Evolutionary conservation across 2,888 invertebrate genomes (phyloP), one percentile per base, ranked within the genome.

Genomic region (Philereme transversata): DNA sequence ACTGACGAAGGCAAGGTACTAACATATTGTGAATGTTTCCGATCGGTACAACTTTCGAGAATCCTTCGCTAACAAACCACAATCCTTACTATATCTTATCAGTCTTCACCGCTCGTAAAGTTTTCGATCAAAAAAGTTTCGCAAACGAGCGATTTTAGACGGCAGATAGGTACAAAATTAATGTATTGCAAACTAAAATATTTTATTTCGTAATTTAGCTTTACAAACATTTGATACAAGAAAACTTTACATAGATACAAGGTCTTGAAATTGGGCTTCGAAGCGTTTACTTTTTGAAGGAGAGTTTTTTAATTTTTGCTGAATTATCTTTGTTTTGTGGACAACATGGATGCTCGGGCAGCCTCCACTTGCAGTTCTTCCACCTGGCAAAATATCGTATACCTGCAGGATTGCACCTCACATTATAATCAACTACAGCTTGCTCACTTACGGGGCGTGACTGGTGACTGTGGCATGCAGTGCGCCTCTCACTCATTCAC

Each of bases 371-470:
- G 95, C 93, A 95, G 95, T 93, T 96, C 96, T 93, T 96, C 96
- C 95, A 96, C 95, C 94, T 96, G 96, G 94, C 95, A 96, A 94
- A 96, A 96, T 93, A 96, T 95, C 93, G 96, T 95, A 94, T 96
- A 96, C 94, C 94, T 94, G 94, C 92, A 91, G 92, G 91, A 92
- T 92, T 92, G 90, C 87, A 92, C 90, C 90, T 90, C 78, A 90
- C 76, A 90, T 92, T 92, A 92, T 91, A 90, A 90, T 92, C 83
- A 89, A 84, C 91, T 92, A 91, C 90, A 83, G 87, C 85, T 85
- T 82, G 84, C 87, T 83, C 81, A 81, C 84, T 82, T 86, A 86
- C 79, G 76, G 83, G 82, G 59, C 63, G 63, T 67, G 67, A 70
- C 62, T 64, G 57, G 69, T 67, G 59, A 58, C 64, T 54, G 64